Conservation (phyloP, 2,113 vertebrate species). For the Microcebus tavaratra region DNA sequence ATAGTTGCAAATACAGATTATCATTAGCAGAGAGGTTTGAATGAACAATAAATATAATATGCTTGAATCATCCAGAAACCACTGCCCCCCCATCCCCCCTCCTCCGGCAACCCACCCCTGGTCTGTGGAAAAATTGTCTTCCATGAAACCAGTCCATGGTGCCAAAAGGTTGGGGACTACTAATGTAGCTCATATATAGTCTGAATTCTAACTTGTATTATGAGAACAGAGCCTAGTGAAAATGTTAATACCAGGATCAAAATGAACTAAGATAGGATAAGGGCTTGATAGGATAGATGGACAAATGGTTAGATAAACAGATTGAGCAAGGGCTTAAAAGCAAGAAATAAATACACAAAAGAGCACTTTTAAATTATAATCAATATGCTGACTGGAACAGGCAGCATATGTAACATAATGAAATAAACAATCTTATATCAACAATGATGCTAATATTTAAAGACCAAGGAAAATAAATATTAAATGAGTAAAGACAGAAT, state of each 20-base stretch:
- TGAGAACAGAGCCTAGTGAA: neutral
- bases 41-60: no score
- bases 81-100: no score
- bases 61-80: no score
- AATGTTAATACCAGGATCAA: neutral
- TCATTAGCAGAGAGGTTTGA: no score
- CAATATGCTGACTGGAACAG: neutral
- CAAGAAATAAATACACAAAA: neutral
- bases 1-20: no score
- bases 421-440: neutral
- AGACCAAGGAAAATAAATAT: constrained; percentile 29
- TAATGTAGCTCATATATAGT: no score
- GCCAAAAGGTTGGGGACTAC: no score
- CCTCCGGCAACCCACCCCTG: no score
- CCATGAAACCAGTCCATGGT: no score
- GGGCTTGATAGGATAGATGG: neutral
- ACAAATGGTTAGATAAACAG: neutral
- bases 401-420: neutral
- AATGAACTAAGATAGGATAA: neutral
- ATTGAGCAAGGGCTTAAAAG: neutral
- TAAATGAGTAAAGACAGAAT: constrained; percentile 36
- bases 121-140: no score
- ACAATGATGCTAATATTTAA: constrained; percentile 2
- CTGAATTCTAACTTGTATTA: neutral
- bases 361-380: constrained; percentile 24